Percentiles rank a stretch among this genome's conserved stretches.
Conservation (phyloP, 2,888 invertebrate genomes). For the Cryptus viduatorius region DNA sequence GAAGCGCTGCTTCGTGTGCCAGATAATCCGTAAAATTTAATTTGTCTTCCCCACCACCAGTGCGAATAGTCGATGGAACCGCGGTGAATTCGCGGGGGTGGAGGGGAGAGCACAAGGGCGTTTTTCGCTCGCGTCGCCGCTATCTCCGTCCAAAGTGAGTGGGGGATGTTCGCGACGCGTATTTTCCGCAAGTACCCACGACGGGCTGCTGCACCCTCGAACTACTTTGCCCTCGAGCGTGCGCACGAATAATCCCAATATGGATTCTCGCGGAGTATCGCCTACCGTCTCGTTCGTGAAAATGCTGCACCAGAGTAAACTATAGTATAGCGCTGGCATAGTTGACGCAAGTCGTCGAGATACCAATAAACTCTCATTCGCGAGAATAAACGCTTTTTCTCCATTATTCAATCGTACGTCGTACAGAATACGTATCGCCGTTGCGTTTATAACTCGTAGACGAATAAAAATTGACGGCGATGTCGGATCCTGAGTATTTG, state of each 20-base stretch:
- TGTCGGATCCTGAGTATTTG: conserved; percentile 86
- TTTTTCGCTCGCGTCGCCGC: conserved; percentile 51
- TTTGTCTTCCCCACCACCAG: conserved; percentile 35
- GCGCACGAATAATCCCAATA: conserved; percentile 78
- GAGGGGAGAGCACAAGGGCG: conserved; percentile 29
- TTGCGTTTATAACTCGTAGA: not conserved
- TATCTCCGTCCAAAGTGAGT: not conserved
- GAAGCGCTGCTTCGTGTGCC: not conserved
- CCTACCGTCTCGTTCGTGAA: conserved; percentile 41
- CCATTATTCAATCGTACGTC: not conserved
- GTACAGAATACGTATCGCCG: not conserved
- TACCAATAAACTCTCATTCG: conserved; percentile 4
- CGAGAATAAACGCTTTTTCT: not conserved
- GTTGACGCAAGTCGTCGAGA: conserved; percentile 36
- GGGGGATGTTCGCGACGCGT: not conserved
- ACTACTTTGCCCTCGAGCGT: conserved; percentile 71
- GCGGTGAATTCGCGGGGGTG: not conserved
- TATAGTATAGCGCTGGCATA: conserved; percentile 49
- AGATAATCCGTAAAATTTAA: conserved; percentile 62
- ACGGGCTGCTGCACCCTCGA: conserved; percentile 16
- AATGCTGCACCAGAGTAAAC: conserved; percentile 65
- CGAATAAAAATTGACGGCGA: conserved; percentile 44
- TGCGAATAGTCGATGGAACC: conserved; percentile 55
- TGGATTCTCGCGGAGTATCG: conserved; percentile 76
- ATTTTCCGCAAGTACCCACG: conserved; percentile 20